phyloP scores from a whole-genome alignment of 1,140 invertebrate genomes.

The Pinna nobilis region DNA sequence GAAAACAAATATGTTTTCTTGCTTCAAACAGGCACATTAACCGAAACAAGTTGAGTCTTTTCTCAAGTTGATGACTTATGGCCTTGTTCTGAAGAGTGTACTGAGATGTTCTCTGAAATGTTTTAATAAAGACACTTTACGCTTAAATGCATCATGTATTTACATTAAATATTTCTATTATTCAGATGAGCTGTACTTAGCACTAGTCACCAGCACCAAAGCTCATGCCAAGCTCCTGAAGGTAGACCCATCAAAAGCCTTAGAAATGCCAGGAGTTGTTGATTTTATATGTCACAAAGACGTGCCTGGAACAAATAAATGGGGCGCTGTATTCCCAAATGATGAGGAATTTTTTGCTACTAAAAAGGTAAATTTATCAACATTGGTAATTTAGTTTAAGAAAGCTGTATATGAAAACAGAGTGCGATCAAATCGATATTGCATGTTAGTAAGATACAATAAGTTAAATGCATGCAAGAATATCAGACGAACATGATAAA shows the following conservation, averaged over 20 bases:
- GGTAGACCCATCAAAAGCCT: constrained; percentile 81
- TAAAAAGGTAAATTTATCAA: constrained; percentile 46
- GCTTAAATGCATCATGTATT: not conserved
- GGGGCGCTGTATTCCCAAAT: constrained; percentile 37
- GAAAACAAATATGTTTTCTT: too few relatives aligned
- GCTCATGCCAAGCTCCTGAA: constrained; percentile 85
- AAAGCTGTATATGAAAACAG: too few relatives aligned
- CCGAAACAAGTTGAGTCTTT: too few relatives aligned
- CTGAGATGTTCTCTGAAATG: too few relatives aligned
- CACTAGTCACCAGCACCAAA: constrained; percentile 85
- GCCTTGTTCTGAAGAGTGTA: too few relatives aligned
- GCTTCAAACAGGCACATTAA: too few relatives aligned
- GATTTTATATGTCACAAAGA: constrained; percentile 67
- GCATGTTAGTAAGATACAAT: too few relatives aligned
- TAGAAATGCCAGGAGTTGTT: constrained; percentile 81
- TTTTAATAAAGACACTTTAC: not conserved
- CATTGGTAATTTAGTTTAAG: not conserved
- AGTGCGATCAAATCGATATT: too few relatives aligned
- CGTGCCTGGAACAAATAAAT: constrained; percentile 62
- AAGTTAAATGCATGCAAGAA: too few relatives aligned
- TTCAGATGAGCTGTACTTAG: constrained; percentile 80
- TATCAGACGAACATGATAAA: too few relatives aligned
- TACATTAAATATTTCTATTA: not conserved
- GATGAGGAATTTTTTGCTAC: constrained; percentile 65
- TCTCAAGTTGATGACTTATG: too few relatives aligned